Base-by-base conservation (phyloP, 2,888 invertebrate genomes). In the Orthonevra nobilis region DNA sequence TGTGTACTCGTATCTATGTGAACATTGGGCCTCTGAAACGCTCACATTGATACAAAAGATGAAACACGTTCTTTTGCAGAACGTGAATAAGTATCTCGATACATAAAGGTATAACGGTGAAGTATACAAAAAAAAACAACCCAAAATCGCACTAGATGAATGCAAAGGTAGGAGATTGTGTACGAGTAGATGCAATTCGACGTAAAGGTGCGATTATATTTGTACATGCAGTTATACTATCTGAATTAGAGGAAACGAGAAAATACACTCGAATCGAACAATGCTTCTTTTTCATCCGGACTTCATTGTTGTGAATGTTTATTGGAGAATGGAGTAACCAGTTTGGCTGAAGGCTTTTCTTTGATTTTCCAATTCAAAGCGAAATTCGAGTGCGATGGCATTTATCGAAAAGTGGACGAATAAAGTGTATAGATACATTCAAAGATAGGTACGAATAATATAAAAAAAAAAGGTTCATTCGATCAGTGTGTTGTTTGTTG, bases 41-140 rank as follows among this genome's bases (percentile, higher is more conserved):
- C 36, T 52, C 17, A 32, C 44, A 54, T 34, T 23, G 17, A 28
- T 48, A 48, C 34, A 44, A 56, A 69, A 56, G 28, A 48, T 50
- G 56, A 63, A 69, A 69, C 75, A 75, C 61, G 75, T 75, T 75
- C 56, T 54, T 15, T n/a, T n/a, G n/a, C n/a, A 32, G n/a, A 40
- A 20, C 2, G 20, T 14, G n/a, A 20, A 17, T 40, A n/a, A n/a
- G n/a, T n/a, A n/a, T n/a, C n/a, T n/a, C n/a, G n/a, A n/a, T n/a
- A n/a, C n/a, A n/a, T n/a, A n/a, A n/a, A n/a, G n/a, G n/a, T n/a
- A n/a, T n/a, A n/a, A n/a, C n/a, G n/a, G n/a, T n/a, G n/a, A n/a
- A n/a, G n/a, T n/a, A n/a, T n/a, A n/a, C n/a, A n/a, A n/a, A n/a
- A n/a, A n/a, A n/a, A n/a, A n/a, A n/a, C n/a, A n/a, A n/a, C n/a